A percentile compares a stretch with the other conserved stretches of the same genome.
Conservation (phyloP, 2,113 vertebrate species). For the Ictalurus furcatus region DNA sequence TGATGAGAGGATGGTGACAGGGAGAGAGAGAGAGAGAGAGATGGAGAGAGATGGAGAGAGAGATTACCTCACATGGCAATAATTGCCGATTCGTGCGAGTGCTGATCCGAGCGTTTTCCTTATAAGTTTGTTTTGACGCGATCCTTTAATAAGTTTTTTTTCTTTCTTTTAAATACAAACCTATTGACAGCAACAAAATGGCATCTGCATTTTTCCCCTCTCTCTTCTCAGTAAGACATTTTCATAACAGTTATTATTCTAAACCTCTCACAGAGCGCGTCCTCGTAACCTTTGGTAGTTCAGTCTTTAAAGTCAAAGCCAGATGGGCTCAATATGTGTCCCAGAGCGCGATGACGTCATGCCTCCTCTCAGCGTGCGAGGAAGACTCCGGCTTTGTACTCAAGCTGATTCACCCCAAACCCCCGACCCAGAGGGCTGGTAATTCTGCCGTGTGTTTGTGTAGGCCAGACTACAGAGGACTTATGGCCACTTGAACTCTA, state of each 20-base stretch:
- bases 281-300: conserved; percentile 40
- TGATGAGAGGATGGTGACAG: conserved; percentile 63
- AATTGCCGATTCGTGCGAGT: conserved; percentile 70
- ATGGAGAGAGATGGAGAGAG: conserved; percentile 31
- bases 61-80: conserved; percentile 66
- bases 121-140: conserved; percentile 70
- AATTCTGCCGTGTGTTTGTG: conserved; percentile 42
- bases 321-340: conserved; percentile 49
- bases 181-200: conserved; percentile 21
- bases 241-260: conserved; percentile 36
- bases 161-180: background rate
- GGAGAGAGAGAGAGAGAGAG: background rate
- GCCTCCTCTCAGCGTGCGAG: conserved; percentile 37
- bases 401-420: conserved; percentile 31
- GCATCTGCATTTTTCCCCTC: background rate
- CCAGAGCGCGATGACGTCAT: conserved; percentile 38
- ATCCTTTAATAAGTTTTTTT: conserved; percentile 17
- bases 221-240: background rate
- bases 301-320: conserved; percentile 29
- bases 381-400: conserved; percentile 45
- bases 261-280: conserved; percentile 17
- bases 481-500: conserved; percentile 26
- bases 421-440: conserved; percentile 40
- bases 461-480: conserved; percentile 43
- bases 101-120: conserved; percentile 73